Base-by-base conservation (phyloP, 2,888 invertebrate genomes). In the Tryphoninae sp. region DNA sequence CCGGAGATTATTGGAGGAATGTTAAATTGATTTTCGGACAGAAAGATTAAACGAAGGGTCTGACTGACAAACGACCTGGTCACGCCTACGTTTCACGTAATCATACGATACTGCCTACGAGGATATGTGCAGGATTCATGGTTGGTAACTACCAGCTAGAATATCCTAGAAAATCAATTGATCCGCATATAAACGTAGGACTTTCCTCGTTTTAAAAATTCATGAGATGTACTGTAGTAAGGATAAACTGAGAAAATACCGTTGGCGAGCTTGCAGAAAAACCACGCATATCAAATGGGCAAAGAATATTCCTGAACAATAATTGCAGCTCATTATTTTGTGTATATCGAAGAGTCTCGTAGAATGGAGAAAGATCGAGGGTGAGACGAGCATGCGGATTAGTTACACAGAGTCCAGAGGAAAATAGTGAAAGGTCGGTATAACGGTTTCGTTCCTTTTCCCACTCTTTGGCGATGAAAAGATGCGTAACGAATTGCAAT, bases 401-500 rank as follows among this genome's bases (percentile, higher is more conserved):
- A 42, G 61, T 67, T 55, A 26, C 33, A 45, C 7, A 40, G 8
- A 19, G n/a, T 16, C 8, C 26, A 58, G 13, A 65, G 45, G 16
- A 23, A 64, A 26, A 64, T 7, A 65, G 51, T 13, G 40, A 7
- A 23, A 59, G 59, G 67, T 64, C 69, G 76, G 69, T 72, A 71
- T 22, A 71, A 68, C 82, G 65, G 71, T 81, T 84, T 78, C 74
- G 80, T 72, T 83, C 82, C 84, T 73, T 82, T 82, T 78, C 59
- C 58, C 69, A 65, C 72, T 69, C 77, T 75, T 69, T 67, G 55
- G 83, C 73, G 71, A 75, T 84, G 86, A 86, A 87, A 87, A 88
- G 78, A 86, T 85, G 88, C 89, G 85, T 88, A 69, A 84, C 89
- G 86, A 89, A 89, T 89, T 86, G 74, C 86, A 87, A 75, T 88